Evolutionary conservation across 2,888 invertebrate genomes (phyloP).

Genomic region (Ennomos quercinarius): DNA sequence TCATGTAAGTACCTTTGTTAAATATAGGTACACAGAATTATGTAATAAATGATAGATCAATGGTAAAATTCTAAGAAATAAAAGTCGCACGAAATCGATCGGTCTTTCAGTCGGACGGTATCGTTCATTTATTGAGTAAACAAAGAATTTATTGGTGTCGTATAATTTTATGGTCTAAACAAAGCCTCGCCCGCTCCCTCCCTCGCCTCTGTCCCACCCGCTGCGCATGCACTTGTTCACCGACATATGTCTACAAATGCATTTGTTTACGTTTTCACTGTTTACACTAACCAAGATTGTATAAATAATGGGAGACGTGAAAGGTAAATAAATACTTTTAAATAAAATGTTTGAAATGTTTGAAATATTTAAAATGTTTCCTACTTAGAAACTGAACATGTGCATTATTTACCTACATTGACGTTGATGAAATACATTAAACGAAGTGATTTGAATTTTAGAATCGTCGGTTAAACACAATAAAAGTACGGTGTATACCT

Average conservation of each 20-base stretch:
- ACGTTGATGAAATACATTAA: conserved; percentile 47
- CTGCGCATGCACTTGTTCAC: conserved; percentile 75
- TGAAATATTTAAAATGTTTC: conserved; percentile 43
- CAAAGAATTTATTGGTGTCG: conserved; percentile 83
- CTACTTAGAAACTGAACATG: conserved; percentile 29
- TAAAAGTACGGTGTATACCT: conserved; percentile 53
- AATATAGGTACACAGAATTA: neutral
- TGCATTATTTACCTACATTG: conserved; percentile 37
- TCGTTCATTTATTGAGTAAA: conserved; percentile 79
- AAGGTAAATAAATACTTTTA: conserved; percentile 56
- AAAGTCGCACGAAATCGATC: conserved; percentile 62
- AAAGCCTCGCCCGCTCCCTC: conserved; percentile 68
- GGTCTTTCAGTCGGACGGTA: conserved; percentile 63
- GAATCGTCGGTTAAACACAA: conserved; percentile 54
- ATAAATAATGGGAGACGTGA: conserved; percentile 62
- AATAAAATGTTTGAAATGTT: conserved; percentile 47
- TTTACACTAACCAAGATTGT: conserved; percentile 68
- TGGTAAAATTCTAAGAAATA: conserved; percentile 41
- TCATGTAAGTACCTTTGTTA: neutral
- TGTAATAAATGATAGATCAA: conserved; percentile 14
- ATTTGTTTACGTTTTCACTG: conserved; percentile 76
- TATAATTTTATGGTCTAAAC: conserved; percentile 85
- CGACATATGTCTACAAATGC: conserved; percentile 74
- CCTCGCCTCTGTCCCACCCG: conserved; percentile 52
- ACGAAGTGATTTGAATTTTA: too few species aligned